Evolutionary conservation across 1,140 invertebrate species (phyloP), one percentile per base, ranked within the genome.

Genomic region (Drosophila funebris): DNA sequence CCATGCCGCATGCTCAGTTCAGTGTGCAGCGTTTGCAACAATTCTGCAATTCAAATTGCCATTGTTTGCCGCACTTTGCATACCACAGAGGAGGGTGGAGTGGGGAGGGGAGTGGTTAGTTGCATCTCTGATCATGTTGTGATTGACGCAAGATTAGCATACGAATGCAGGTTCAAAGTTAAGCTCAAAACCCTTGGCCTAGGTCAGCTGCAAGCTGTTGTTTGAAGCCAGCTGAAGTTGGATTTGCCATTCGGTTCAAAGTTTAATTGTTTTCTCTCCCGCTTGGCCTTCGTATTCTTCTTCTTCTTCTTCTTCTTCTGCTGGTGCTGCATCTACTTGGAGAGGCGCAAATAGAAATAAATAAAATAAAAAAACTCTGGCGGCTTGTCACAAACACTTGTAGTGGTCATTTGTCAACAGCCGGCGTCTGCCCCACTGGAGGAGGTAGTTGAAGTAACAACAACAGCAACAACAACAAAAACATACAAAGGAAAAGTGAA

Each of bases 331-430:
- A 14, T 52, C 33, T 29, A 13, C 39, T 58, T 41, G 6, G 14
- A 41, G 46, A 41, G 24, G 54, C 61, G 48, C 73, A 80, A 75
- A 78, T 84, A 84, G 72, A 76, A 66, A 67, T 75, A 57, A 78
- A 76, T 69, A 73, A 76, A 66, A 64, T 61, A 82, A 82, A 82
- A 82, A 83, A 78, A 73, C 67, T 78, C 84, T 89, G 79, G 84
- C 84, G 79, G 84, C 78, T 73, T 88, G 83, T 88, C 83, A 84
- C 78, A 88, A 88, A 88, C 83, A 89, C 79, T 88, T 88, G 83
- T 87, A 68, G 52, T 53, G 64, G 83, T 88, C 83, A 88, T 88
- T 88, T 88, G 84, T 88, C 83, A 88, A 79, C 67, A 33, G 64
- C 50, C 57, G 76, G 83, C 70, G 74, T 69, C 62, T 73, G 76